Evolutionary conservation across 2,113 vertebrate genomes (phyloP), one percentile per base, ranked within the genome.

Genomic region (Neogale vison): DNA sequence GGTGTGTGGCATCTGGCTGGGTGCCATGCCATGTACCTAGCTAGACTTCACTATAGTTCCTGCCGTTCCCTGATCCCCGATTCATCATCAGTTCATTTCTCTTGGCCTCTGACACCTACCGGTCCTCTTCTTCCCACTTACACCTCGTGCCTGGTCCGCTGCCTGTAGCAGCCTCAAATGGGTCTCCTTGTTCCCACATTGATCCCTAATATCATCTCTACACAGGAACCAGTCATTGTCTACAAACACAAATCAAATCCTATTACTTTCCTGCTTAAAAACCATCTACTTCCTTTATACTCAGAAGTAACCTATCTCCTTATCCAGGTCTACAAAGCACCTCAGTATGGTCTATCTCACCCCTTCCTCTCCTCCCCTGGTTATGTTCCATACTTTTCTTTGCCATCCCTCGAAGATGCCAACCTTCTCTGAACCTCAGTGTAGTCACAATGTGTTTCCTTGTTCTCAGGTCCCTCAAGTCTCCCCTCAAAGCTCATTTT

Each of bases 311-410:
- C 7, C 23, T n/a, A 23, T 18, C 71, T 36, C 63, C 17, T 29
- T n/a, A 7, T 0, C 1, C 3, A 29, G 39, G 50, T 20, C 29
- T 20, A 31, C 0, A 17, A 6, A 65, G 24, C 31, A 5, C 31
- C 36, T n/a, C 15, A 4, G 15, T 2, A 36, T 36, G 34, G 34
- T 26, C 26, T 5, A 0, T 1, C 42, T 31, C 50, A 15, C 63
- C 39, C 18, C 31, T 24, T 69, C 21, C 50, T 31, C 1, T 24
- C 26, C 82, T 74, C 45, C 26, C 18, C 2, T 0, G 24, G 26
- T 61, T 82, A 17, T 65, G 36, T 9, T 29, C 8, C 29, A 29
- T 5, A 21, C 10, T 59, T 31, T 17, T 52, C 34, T 18, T 86
- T 86, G 82, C 20, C 50, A 36, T 47, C 17, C 31, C 21, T 90